Percentiles rank a stretch among this genome's conserved stretches.
phyloP scores from a whole-genome alignment of 2,797 vertebrate genomes.

The Avahi laniger region DNA sequence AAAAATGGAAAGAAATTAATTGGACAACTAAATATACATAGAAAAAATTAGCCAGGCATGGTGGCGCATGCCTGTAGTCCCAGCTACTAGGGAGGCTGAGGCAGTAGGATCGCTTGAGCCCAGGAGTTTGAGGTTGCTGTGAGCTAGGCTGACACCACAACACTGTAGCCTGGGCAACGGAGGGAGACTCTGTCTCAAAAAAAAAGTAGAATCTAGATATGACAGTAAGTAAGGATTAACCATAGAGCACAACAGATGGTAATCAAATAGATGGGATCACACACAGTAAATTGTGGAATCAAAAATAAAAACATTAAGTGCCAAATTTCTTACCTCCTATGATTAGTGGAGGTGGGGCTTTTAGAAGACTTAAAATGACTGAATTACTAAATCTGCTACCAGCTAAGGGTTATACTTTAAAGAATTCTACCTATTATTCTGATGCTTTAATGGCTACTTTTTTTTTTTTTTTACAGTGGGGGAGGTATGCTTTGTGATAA shows the following conservation, averaged over 20 bases:
- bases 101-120: too few relatives aligned
- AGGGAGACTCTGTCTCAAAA: too few relatives aligned
- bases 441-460: neutral
- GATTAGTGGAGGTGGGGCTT: neutral
- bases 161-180: too few relatives aligned
- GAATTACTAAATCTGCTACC: neutral
- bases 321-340: conserved; percentile 5
- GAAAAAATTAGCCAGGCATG: too few relatives aligned
- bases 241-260: neutral
- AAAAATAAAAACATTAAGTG: neutral
- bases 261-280: neutral
- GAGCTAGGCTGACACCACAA: too few relatives aligned
- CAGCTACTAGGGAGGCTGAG: too few relatives aligned
- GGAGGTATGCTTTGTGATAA: neutral
- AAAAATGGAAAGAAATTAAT: too few relatives aligned
- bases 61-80: too few relatives aligned
- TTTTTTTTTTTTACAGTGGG: neutral
- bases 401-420: neutral
- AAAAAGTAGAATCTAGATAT: neutral
- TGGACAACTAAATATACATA: too few relatives aligned
- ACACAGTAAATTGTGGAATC: neutral
- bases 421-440: neutral
- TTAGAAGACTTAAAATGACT: neutral
- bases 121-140: too few relatives aligned
- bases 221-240: conserved; percentile 12